Conservation (phyloP, 2,888 invertebrate genomes). For the Amblyjoppa fuscipennis region DNA sequence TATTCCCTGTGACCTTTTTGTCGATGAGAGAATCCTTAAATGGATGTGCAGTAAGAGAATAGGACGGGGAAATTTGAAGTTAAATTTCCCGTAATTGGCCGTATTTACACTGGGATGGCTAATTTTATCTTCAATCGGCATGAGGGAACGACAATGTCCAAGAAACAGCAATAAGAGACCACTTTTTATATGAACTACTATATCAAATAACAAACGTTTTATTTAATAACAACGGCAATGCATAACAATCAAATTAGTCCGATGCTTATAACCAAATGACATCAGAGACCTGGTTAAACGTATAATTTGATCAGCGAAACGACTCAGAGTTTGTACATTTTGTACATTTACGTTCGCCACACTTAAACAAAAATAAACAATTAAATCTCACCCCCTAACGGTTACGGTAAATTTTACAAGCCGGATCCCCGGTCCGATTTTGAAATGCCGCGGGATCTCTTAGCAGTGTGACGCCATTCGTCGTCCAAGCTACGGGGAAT, state of each 20-base stretch:
- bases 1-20: not conserved
- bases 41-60: too few relatives aligned
- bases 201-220: conserved; percentile 8
- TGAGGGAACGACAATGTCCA: not conserved
- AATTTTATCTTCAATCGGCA: not conserved
- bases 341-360: not conserved
- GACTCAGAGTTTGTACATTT: not conserved
- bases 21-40: not conserved
- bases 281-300: not conserved
- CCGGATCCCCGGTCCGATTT: conserved; percentile 6
- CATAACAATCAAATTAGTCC: conserved; percentile 23
- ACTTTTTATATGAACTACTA: not conserved
- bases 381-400: not conserved
- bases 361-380: not conserved
- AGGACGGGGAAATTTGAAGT: not conserved
- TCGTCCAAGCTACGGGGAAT: conserved; percentile 87
- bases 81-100: not conserved
- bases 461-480: conserved; percentile 79
- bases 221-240: conserved; percentile 31
- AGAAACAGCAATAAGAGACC: not conserved
- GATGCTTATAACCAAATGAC: conserved; percentile 19
- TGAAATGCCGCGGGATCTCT: conserved; percentile 13
- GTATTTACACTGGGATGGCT: not conserved
- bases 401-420: conserved; percentile 1
- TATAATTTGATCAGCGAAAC: conserved; percentile 29